phyloP scores from a whole-genome alignment of 2,113 vertebrate genomes.

The human (Homo sapiens) region GRCh38 chr13:77697001-77697500 shows the following conservation, averaged over 20 bases:
- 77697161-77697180: not conserved
- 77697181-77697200: not conserved
- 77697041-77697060: not conserved
- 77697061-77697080: not conserved
- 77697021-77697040: not conserved
- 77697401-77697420: not conserved
- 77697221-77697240: not conserved
- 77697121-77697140: not conserved
- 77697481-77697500: not conserved
- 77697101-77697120: not conserved
- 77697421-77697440: accelerated
- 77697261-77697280: not conserved
- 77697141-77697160: conserved; percentile 50
- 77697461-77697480: conserved; percentile 22
- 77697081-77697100: not conserved
- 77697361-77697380: not conserved
- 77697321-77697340: not conserved
- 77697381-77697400: not conserved
- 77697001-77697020: not conserved
- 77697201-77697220: not conserved
- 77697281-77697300: not conserved
- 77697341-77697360: accelerated
- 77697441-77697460: accelerated
- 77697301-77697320: not conserved
- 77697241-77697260: not conserved